Percentiles rank a stretch among this genome's conserved stretches.
phyloP scores from a whole-genome alignment of 2,797 vertebrate genomes.

The Gephyroberyx darwinii region DNA sequence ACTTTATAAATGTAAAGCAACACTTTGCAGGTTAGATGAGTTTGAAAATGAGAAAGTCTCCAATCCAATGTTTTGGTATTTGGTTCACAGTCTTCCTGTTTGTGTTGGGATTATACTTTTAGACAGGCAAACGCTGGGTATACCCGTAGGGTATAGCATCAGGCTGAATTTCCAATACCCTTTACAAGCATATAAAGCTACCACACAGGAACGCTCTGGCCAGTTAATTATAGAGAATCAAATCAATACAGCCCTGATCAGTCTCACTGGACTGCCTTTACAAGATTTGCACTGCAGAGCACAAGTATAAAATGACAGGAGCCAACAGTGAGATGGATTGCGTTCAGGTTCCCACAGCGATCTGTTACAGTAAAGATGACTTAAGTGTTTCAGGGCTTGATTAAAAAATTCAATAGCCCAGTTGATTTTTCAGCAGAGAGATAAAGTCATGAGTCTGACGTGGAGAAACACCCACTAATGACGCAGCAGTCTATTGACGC shows the following conservation, averaged over 20 bases:
- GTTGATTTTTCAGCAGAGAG: constrained; percentile 29
- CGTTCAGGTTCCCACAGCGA: constrained; percentile 31
- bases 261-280: constrained; percentile 56
- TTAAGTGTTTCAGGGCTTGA: constrained; percentile 28
- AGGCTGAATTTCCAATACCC: constrained; percentile 27
- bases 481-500: constrained; percentile 4
- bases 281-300: constrained; percentile 46
- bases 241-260: constrained; percentile 65
- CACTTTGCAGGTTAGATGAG: constrained; percentile 23
- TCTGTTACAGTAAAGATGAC: constrained; percentile 31
- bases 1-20: constrained; percentile 13
- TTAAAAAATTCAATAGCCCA: constrained; percentile 33
- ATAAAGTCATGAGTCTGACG: constrained; percentile 45
- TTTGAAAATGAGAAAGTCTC: not conserved
- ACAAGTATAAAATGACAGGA: constrained; percentile 37
- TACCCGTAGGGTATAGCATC: not conserved
- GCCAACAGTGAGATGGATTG: constrained; percentile 49
- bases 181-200: constrained; percentile 46
- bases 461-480: constrained; percentile 39
- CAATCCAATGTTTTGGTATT: constrained; percentile 24
- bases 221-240: constrained; percentile 53
- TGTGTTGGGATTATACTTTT: constrained; percentile 44
- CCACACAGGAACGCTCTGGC: constrained; percentile 25
- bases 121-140: constrained; percentile 22
- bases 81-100: constrained; percentile 39